Conservation (phyloP, 2,888 invertebrate species). For the Salticus scenicus region DNA sequence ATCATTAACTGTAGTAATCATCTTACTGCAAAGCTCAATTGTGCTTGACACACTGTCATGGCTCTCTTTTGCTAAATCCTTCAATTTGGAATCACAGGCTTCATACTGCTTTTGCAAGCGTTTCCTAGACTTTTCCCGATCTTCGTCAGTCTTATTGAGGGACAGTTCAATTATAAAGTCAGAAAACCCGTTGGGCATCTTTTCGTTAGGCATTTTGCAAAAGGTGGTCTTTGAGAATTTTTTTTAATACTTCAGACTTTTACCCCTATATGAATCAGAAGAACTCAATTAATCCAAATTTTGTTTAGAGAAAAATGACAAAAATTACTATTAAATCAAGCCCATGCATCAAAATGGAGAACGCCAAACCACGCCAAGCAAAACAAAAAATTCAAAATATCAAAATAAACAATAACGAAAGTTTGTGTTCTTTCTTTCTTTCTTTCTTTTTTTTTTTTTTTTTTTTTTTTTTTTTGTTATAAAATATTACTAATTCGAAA, state of each 20-base stretch:
- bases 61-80: slow-evolving; percentile 21
- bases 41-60: neutral
- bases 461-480: too few species aligned
- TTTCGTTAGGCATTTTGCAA: neutral
- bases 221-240: neutral
- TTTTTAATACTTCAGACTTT: neutral
- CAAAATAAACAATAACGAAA: too few species aligned
- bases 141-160: slow-evolving; percentile 39
- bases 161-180: slow-evolving; percentile 27
- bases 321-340: neutral
- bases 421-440: too few species aligned
- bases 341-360: too few species aligned
- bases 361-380: too few species aligned
- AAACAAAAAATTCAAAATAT: too few species aligned
- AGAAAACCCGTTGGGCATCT: neutral
- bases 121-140: slow-evolving; percentile 15
- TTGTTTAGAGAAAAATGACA: neutral
- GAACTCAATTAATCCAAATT: neutral
- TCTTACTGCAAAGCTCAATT: slow-evolving; percentile 10
- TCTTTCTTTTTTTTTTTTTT: too few species aligned
- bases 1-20: slow-evolving; percentile 14
- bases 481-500: too few species aligned
- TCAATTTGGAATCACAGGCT: slow-evolving; percentile 27
- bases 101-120: slow-evolving; percentile 30
- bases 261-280: neutral